A percentile compares a stretch with the other conserved stretches of the same genome.
phyloP scores from a whole-genome alignment of 2,888 invertebrate species.

The Hydraecia micacea region DNA sequence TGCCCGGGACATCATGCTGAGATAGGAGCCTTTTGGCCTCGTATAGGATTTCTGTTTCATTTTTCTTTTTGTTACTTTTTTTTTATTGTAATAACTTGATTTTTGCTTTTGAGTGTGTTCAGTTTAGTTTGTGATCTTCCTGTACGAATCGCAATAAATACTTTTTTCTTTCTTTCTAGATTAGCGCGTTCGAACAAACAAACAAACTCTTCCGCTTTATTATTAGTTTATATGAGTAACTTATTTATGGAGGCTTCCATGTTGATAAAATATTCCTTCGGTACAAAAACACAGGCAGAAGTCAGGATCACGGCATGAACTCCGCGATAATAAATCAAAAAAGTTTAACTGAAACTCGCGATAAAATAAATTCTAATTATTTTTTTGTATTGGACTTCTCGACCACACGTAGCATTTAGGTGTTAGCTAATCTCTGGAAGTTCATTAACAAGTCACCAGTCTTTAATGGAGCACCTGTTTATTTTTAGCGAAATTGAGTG shows the following conservation, averaged over 20 bases:
- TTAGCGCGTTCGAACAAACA: no score
- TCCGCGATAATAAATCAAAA: conserved; percentile 72
- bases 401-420: conserved; percentile 24
- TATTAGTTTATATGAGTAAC: neutral
- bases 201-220: neutral
- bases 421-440: conserved; percentile 29
- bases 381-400: conserved; percentile 65
- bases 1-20: no score
- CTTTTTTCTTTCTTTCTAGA: no score
- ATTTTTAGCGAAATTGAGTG: neutral
- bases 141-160: no score
- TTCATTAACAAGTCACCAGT: neutral
- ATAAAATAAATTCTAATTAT: conserved; percentile 71
- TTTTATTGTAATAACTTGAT: no score
- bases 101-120: no score
- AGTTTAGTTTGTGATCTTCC: no score
- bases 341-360: conserved; percentile 64
- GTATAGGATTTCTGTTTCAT: no score
- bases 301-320: conserved; percentile 65
- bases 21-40: no score
- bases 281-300: conserved; percentile 48
- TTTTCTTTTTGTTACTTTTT: no score
- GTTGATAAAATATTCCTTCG: conserved; percentile 31
- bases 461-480: neutral
- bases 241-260: conserved; percentile 24